phyloP scores from a whole-genome alignment of 2,888 invertebrate species.

The Melanostoma scalare region DNA sequence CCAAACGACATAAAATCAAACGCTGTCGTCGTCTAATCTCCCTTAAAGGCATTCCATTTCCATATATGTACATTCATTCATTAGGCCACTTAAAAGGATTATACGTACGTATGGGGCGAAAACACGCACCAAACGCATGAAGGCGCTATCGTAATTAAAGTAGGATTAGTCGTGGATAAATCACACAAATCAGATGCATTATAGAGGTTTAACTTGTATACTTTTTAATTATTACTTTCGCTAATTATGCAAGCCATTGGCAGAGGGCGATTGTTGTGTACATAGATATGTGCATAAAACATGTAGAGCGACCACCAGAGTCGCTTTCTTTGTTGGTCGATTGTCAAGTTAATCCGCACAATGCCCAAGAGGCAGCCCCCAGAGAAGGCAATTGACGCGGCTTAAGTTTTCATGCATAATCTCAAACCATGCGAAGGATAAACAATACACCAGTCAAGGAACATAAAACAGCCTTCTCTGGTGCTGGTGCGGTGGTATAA shows the following conservation, averaged over 20 bases:
- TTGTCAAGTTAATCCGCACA: slow-evolving; percentile 59
- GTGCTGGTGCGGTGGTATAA: slow-evolving; percentile 3
- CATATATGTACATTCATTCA: slow-evolving; percentile 23
- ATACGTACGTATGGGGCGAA: slow-evolving; percentile 14
- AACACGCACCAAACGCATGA: background rate
- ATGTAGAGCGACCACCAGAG: slow-evolving; percentile 37
- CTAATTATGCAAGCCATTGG: slow-evolving; percentile 55
- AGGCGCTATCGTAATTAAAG: slow-evolving; percentile 36
- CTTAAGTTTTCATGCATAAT: slow-evolving; percentile 70
- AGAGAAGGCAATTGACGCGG: slow-evolving; percentile 55
- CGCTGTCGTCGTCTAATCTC: slow-evolving; percentile 42
- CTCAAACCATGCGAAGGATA: slow-evolving; percentile 65
- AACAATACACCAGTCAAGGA: slow-evolving; percentile 25
- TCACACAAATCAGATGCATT: slow-evolving; percentile 67
- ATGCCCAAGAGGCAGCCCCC: slow-evolving; percentile 26
- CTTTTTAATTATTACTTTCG: slow-evolving; percentile 68
- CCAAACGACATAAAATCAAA: slow-evolving; percentile 55
- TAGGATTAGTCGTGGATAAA: slow-evolving; percentile 54
- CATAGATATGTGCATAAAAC: background rate
- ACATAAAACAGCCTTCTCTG: slow-evolving; percentile 16
- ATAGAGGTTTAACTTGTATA: slow-evolving; percentile 64
- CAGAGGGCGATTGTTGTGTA: slow-evolving; percentile 6
- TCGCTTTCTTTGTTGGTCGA: slow-evolving; percentile 30
- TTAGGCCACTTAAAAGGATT: slow-evolving; percentile 65
- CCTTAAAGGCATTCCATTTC: slow-evolving; percentile 31